These are phyloP conservation scores for Tetrao urogallus DNA, from an alignment of 2,113 vertebrate genomes.

Conservation along the genomic window DNA sequence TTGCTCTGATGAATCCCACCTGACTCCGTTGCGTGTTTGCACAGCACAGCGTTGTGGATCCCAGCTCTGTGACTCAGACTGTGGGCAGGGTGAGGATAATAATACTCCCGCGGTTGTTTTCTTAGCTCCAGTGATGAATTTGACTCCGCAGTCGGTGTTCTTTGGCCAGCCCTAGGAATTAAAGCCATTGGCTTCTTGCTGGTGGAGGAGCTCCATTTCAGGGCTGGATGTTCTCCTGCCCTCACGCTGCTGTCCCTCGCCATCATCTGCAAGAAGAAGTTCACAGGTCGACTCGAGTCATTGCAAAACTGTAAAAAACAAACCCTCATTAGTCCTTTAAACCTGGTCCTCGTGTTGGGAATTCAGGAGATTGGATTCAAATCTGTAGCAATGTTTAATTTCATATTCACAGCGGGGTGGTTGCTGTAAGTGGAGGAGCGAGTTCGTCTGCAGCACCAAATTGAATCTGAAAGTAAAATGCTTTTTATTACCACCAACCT, in stretches of 20 bases:
- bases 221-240: background rate
- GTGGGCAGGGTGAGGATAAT: background rate
- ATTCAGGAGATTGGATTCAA: slow-evolving; percentile 24
- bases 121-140: background rate
- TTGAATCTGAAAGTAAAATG: slow-evolving; percentile 26
- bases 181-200: background rate
- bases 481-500: background rate
- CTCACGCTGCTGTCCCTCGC: background rate
- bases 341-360: background rate
- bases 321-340: background rate
- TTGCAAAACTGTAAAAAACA: slow-evolving; percentile 37
- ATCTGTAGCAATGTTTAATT: slow-evolving; percentile 5
- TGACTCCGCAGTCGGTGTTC: fast-evolving
- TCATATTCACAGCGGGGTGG: background rate
- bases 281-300: background rate
- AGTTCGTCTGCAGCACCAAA: background rate
- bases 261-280: background rate
- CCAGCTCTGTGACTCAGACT: background rate
- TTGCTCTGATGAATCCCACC: background rate
- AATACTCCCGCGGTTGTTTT: background rate
- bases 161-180: background rate
- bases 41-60: background rate
- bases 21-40: background rate
- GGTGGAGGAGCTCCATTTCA: fast-evolving
- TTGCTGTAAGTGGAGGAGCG: background rate